Evolutionary conservation across 2,797 vertebrate genomes (phyloP).

Genomic region (Chiloscyllium punctatum): DNA sequence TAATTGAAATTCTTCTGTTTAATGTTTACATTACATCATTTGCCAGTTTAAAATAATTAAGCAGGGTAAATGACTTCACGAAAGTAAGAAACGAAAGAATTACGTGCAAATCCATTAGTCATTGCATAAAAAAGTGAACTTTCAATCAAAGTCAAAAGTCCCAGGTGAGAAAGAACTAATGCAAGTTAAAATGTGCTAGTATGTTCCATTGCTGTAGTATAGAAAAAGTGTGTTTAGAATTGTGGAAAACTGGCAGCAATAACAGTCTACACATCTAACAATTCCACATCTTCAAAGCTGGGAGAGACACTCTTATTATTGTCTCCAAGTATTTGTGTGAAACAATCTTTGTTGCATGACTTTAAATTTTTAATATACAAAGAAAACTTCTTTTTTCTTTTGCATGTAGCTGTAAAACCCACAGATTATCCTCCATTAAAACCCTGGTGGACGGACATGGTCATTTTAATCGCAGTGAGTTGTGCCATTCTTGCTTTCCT

Average conservation of each 20-base stretch:
- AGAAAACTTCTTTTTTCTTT: constrained; percentile 40
- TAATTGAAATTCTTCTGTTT: neutral
- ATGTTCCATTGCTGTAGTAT: neutral
- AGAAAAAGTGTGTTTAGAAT: neutral
- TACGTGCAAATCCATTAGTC: neutral
- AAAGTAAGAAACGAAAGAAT: neutral
- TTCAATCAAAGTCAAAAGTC: neutral
- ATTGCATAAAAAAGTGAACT: neutral
- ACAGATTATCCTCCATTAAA: constrained; percentile 53
- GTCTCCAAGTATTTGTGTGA: neutral
- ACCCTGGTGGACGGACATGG: constrained; percentile 84
- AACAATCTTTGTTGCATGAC: too few relatives aligned
- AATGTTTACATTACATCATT: neutral
- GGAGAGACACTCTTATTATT: neutral
- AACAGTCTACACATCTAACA: too few relatives aligned
- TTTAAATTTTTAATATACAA: neutral
- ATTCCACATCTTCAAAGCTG: neutral
- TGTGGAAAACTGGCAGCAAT: neutral
- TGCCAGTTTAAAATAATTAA: neutral
- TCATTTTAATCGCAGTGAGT: constrained; percentile 76
- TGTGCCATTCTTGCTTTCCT: constrained; percentile 79
- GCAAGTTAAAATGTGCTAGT: neutral
- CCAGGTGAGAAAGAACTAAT: neutral
- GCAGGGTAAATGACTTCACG: neutral
- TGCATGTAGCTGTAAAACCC: constrained; percentile 63